Evolutionary conservation across 2,113 vertebrate genomes (phyloP).

Genomic region (Brachypodius melanocephalos): DNA sequence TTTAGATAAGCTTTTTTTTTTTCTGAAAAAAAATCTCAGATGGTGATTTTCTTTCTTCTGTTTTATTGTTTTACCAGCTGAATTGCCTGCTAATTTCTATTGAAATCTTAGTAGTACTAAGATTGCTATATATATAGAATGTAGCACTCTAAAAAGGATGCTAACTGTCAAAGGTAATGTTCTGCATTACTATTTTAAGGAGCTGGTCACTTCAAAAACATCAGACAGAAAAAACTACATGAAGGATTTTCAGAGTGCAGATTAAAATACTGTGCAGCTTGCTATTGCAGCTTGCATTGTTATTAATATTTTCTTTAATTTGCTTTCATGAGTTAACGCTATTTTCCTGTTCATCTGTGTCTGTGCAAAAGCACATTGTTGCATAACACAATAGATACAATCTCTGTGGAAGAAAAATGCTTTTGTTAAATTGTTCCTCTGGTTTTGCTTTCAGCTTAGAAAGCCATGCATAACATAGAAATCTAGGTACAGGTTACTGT

Average conservation of each 20-base stretch:
- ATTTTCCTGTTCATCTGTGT: not conserved
- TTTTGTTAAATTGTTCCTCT: not conserved
- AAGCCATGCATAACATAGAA: not conserved
- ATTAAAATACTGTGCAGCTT: not conserved
- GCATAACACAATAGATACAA: not conserved
- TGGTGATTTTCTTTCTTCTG: not conserved
- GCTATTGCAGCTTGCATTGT: not conserved
- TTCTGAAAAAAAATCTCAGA: not conserved
- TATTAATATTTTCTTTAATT: not conserved
- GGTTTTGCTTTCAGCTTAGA: not conserved
- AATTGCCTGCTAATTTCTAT: not conserved
- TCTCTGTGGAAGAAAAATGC: not conserved
- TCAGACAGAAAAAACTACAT: not conserved
- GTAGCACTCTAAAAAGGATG: not conserved
- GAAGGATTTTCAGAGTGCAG: not conserved
- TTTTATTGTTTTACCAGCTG: not conserved
- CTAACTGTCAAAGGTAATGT: not conserved
- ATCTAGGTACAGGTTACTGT: not conserved
- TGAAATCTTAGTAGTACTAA: not conserved
- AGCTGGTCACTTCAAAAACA: not conserved
- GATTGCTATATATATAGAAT: rapidly evolving
- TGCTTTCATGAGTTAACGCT: not conserved
- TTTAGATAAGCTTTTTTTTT: not conserved
- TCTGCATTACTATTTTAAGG: not conserved
- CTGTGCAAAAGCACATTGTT: not conserved